Conservation (phyloP, 1,140 invertebrate species). For the Nephila pilipes region DNA sequence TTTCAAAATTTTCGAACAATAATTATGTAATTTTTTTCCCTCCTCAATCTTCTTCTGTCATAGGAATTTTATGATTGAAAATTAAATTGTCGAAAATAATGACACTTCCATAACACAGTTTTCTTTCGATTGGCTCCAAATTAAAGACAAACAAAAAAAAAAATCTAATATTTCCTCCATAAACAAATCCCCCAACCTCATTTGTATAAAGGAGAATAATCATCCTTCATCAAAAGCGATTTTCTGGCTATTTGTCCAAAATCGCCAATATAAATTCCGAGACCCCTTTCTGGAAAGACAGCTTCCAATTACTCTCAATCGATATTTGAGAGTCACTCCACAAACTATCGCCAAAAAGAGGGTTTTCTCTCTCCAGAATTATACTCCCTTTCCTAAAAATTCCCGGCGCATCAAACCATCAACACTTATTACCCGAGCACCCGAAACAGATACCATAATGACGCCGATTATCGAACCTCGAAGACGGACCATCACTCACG, state of each 20-base stretch:
- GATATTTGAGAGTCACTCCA: conserved; percentile 5
- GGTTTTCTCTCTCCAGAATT: background rate
- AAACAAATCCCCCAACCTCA: background rate
- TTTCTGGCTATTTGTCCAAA: background rate
- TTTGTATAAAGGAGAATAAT: background rate
- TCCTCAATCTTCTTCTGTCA: too few species aligned
- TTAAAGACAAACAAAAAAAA: too few species aligned
- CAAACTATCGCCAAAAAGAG: background rate
- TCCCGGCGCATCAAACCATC: conserved; percentile 2
- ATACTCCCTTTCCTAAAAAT: background rate
- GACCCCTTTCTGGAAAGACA: background rate
- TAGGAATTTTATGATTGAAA: too few species aligned
- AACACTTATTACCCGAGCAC: conserved; percentile 37
- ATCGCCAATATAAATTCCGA: background rate
- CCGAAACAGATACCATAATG: conserved; percentile 68
- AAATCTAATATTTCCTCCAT: too few species aligned
- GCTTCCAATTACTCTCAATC: conserved; percentile 9
- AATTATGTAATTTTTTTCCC: too few species aligned
- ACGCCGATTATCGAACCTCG: conserved; percentile 49
- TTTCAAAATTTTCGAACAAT: too few species aligned
- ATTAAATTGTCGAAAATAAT: too few species aligned
- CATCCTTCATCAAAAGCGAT: background rate
- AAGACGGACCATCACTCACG: conserved; percentile 9
- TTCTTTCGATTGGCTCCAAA: too few species aligned
- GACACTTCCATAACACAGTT: too few species aligned